Conservation (phyloP, 2,888 invertebrate genomes). For the Chirona hameri region DNA sequence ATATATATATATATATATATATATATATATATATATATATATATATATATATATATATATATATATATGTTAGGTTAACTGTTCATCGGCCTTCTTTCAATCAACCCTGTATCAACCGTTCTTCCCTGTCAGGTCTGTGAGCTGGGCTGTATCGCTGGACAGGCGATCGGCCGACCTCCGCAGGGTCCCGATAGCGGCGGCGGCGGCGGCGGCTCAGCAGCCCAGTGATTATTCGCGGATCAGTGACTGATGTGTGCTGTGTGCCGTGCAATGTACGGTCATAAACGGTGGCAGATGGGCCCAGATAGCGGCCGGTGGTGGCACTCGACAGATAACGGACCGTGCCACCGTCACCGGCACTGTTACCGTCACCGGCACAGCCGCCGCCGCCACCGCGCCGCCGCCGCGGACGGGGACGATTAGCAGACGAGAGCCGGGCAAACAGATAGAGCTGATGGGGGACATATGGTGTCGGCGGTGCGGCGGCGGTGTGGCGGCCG, state of each 20-base stretch:
- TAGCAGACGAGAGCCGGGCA: background rate
- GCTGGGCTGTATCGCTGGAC: too few relatives aligned
- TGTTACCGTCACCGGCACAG: too few relatives aligned
- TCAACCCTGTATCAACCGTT: too few relatives aligned
- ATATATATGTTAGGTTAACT: too few relatives aligned
- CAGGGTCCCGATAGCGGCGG: background rate
- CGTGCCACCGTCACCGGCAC: background rate
- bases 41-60: too few relatives aligned
- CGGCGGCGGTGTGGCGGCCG: background rate
- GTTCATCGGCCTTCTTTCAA: too few relatives aligned
- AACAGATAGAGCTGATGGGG: background rate
- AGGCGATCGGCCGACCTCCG: too few relatives aligned
- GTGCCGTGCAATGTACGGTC: too few relatives aligned
- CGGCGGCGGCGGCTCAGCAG: background rate
- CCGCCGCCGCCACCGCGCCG: background rate
- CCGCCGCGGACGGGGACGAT: background rate
- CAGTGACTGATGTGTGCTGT: background rate
- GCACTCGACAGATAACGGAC: background rate
- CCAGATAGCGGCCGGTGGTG: background rate
- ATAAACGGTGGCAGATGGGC: background rate
- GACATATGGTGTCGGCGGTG: background rate
- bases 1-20: too few relatives aligned
- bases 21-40: too few relatives aligned
- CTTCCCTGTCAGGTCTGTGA: too few relatives aligned
- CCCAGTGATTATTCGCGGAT: background rate